phyloP scores from a whole-genome alignment of 2,797 vertebrate species.

The Botia almorhae region DNA sequence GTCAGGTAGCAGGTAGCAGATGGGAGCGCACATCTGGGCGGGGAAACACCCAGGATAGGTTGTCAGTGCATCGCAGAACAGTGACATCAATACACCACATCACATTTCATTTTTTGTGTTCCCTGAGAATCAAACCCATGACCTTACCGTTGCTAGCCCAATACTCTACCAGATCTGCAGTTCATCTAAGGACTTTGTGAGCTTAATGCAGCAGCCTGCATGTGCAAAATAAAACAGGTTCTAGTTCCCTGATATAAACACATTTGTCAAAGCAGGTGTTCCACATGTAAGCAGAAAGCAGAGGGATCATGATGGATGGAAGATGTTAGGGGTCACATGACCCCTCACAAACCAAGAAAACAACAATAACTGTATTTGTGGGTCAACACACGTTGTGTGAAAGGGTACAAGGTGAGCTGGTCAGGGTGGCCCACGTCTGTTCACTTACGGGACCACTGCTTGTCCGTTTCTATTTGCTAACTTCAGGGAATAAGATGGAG shows the following conservation, averaged over 20 bases:
- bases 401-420: conserved; percentile 63
- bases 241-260: neutral
- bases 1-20: too few relatives aligned
- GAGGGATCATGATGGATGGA: neutral
- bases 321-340: neutral
- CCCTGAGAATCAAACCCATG: neutral
- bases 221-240: neutral
- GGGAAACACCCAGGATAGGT: too few relatives aligned
- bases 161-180: too few relatives aligned
- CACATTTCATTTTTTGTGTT: neutral
- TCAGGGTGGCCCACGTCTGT: conserved; percentile 32
- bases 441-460: conserved; percentile 32
- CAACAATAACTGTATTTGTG: neutral
- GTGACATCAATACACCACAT: too few relatives aligned
- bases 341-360: neutral
- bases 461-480: conserved; percentile 44
- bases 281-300: neutral
- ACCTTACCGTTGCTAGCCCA: neutral
- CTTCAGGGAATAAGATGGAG: conserved; percentile 34
- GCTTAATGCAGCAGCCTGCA: neutral
- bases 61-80: too few relatives aligned
- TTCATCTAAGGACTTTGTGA: neutral
- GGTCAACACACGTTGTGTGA: conserved; percentile 20
- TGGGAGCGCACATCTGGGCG: too few relatives aligned
- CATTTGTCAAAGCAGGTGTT: conserved; percentile 9